These are phyloP conservation scores for Cisticola juncidis DNA, from an alignment of 2,113 vertebrate genomes.

Conservation along the genomic window DNA sequence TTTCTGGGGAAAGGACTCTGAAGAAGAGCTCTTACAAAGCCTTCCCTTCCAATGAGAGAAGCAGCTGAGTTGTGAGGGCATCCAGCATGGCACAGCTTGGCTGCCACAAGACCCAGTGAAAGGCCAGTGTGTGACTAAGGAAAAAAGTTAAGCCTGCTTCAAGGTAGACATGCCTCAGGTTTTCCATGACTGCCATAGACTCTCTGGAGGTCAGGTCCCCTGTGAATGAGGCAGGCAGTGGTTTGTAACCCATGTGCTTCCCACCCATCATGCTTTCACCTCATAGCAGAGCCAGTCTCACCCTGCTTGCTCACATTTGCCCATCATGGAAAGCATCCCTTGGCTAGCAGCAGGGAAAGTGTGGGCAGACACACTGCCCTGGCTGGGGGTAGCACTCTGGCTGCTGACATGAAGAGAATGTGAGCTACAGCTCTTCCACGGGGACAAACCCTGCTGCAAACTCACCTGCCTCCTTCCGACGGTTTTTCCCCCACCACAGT, in stretches of 20 bases:
- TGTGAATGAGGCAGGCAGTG: not conserved
- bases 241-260: fast-evolving
- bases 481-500: not conserved
- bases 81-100: fast-evolving
- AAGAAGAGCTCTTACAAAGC: not conserved
- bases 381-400: not conserved
- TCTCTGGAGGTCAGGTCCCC: not conserved
- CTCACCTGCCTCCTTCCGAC: not conserved
- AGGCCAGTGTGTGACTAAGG: not conserved
- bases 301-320: not conserved
- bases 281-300: not conserved
- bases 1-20: not conserved
- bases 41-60: not conserved
- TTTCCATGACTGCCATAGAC: not conserved
- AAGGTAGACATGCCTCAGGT: not conserved
- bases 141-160: not conserved
- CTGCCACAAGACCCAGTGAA: not conserved
- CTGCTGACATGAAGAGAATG: fast-evolving
- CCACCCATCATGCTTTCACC: not conserved
- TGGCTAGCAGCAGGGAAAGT: not conserved
- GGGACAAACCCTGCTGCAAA: not conserved
- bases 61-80: not conserved
- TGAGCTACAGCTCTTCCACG: not conserved
- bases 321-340: not conserved
- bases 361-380: fast-evolving